Base-by-base conservation (phyloP, 2,888 invertebrate genomes). In the Alitta virens region DNA sequence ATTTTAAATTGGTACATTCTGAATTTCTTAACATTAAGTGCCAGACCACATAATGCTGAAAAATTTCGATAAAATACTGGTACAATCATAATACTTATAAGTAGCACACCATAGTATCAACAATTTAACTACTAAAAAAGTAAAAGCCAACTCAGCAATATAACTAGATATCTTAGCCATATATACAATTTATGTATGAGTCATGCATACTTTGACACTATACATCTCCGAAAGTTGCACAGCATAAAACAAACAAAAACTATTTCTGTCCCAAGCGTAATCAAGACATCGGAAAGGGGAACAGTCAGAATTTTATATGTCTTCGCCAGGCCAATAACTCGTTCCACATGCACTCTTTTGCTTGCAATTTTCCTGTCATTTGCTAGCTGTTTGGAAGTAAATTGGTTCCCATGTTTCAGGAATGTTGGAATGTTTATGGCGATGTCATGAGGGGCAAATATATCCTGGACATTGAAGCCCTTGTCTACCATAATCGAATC, bases 241-340 rank as follows among this genome's bases (percentile, higher is more conserved):
- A 60, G 18, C 54, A 60, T 38, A 27, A 56, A 60, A 56, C 60
- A 60, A 12, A 60, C 27, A 42, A 23, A 57, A 3, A 60, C 25
- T 26, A 60, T 57, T n/a, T 38, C 18, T 7, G 55, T 12, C 9
- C 40, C 33, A 3, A 60, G 7, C 16, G 5, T 18, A 7, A 42
- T n/a, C 40, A 56, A 26, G 3, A 5, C 5, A 18, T 2, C 5
- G 25, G 3, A 12, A 2, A 59, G 23, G 5, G n/a, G 18, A 5
- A 25, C n/a, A 7, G 25, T 54, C 23, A 59, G 27, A 16, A 59
- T 59, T 38, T 59, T 59, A 38, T 38, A 59, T 14, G 59, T 59
- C 55, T 59, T 59, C 14, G 53, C 53, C 12, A 59, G 52, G 5
- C 59, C 59, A 25, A 59, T 59, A 7, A 59, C 3, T 2, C 59